Evolutionary conservation across 2,888 invertebrate genomes (phyloP), one percentile per base, ranked within the genome.

Genomic region (Mythimna loreyi): DNA sequence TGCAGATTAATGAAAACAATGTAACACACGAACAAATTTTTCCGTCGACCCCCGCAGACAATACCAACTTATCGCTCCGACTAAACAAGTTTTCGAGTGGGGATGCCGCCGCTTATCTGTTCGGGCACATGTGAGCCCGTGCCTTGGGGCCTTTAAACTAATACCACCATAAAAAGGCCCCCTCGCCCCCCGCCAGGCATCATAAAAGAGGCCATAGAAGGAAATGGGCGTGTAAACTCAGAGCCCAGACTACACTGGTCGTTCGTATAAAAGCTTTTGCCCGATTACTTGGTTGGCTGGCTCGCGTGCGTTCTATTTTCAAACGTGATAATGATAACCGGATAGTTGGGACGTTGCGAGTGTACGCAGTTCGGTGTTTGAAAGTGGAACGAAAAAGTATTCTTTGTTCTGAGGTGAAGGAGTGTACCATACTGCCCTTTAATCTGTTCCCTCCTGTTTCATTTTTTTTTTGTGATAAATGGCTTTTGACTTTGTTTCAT

Each of bases 231-330:
- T 91, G 88, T 91, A 90, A 92, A 92, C 87, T 84, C 87, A 82
- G 78, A 86, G 93, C 72, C 89, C 94, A 87, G 70, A 79, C 81
- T 89, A 89, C 62, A 76, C 81, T 90, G 92, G 95, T 72, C 80
- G 89, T 79, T 75, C 72, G 84, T 87, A 89, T 92, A 92, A 93
- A 94, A 94, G 95, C 94, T 94, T 92, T 94, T 93, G 93, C 90
- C 91, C 94, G 95, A 95, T 95, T 95, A 95, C 94, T 92, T 91
- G 92, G 89, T 88, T 90, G 94, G 92, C 90, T 91, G 92, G 91
- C 89, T 95, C 92, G 95, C 94, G 94, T 94, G 95, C 94, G 94
- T 94, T 94, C 94, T 93, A 94, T 94, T 94, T 94, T 93, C 92
- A 92, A 94, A 94, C 91, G 94, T 93, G 94, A 93, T 95, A 94